These are phyloP conservation scores for Chalcosyrphus nemorum DNA, from an alignment of 2,888 invertebrate genomes.

Conservation along the genomic window DNA sequence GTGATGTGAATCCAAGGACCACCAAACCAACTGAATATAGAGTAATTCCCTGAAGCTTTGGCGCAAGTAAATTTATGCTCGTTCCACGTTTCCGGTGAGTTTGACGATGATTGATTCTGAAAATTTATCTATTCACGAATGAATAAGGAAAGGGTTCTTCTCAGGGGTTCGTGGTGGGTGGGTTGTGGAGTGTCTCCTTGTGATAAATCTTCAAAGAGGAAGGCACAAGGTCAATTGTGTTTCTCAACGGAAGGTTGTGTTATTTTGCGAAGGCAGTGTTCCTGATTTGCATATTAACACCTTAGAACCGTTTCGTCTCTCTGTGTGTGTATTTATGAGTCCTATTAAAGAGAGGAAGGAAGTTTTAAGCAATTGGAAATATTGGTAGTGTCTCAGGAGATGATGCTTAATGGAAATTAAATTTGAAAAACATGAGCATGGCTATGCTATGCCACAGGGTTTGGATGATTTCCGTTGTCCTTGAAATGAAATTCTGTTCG, in stretches of 20 bases:
- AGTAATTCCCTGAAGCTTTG: slow-evolving; percentile 27
- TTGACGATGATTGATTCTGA: slow-evolving; percentile 62
- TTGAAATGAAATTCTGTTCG: background rate
- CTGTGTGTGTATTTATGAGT: background rate
- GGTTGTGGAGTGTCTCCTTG: background rate
- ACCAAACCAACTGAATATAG: background rate
- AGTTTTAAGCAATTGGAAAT: background rate
- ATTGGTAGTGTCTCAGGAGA: slow-evolving; percentile 3
- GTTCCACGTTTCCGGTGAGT: slow-evolving; percentile 31
- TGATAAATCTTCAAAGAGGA: slow-evolving; percentile 5
- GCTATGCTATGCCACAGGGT: slow-evolving; percentile 13
- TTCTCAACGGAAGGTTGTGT: background rate
- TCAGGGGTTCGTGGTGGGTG: too few species aligned
- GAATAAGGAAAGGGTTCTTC: slow-evolving; percentile 35
- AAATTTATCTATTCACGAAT: slow-evolving; percentile 37
- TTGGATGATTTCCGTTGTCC: background rate
- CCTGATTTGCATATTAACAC: slow-evolving; percentile 65
- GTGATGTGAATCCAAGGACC: too few species aligned
- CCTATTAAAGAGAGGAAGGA: background rate
- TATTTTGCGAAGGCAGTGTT: background rate
- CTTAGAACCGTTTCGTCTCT: slow-evolving; percentile 12
- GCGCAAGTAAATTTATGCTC: slow-evolving; percentile 13
- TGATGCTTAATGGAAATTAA: slow-evolving; percentile 61
- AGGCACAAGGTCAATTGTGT: slow-evolving; percentile 39
- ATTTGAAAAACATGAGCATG: slow-evolving; percentile 48